A percentile compares a stretch with the other conserved stretches of the same genome.
Evolutionary conservation across 2,113 vertebrate species (phyloP).

Genomic region (Pelvicachromis taeniatus): DNA sequence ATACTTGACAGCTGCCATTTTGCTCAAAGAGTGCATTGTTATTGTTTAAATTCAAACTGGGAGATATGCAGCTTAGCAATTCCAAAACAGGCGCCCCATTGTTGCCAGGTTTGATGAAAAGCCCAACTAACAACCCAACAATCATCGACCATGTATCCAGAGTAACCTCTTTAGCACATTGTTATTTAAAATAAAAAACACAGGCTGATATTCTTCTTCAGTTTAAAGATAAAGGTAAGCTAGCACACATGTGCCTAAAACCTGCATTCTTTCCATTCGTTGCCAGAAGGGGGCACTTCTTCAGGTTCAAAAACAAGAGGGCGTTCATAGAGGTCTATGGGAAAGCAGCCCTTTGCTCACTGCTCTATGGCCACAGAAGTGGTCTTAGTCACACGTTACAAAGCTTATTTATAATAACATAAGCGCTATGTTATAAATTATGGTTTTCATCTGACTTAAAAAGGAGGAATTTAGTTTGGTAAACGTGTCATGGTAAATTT

Average conservation of each 20-base stretch:
- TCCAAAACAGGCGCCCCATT: not conserved
- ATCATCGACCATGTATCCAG: not conserved
- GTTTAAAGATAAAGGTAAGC: not conserved
- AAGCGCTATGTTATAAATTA: not conserved
- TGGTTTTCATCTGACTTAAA: not conserved
- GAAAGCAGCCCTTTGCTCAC: not conserved
- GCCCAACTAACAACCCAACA: not conserved
- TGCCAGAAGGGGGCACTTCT: not conserved
- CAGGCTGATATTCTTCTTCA: not conserved
- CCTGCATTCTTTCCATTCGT: not conserved
- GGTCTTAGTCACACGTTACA: not conserved
- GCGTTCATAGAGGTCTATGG: not conserved
- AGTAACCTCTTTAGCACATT: not conserved
- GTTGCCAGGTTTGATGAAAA: not conserved
- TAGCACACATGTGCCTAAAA: not conserved
- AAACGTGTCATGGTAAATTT: not conserved
- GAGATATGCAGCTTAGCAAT: not conserved
- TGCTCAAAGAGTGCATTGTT: not conserved
- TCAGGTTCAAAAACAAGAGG: not conserved
- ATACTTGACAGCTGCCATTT: not conserved
- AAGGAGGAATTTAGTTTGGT: not conserved
- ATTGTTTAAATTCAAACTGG: conserved; percentile 16
- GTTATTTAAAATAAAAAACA: not conserved
- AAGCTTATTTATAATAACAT: not conserved
- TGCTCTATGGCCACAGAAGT: not conserved